phyloP scores from a whole-genome alignment of 37 sponge, comb jelly and placozoan genomes.

The Mnemiopsis leidyi region DNA sequence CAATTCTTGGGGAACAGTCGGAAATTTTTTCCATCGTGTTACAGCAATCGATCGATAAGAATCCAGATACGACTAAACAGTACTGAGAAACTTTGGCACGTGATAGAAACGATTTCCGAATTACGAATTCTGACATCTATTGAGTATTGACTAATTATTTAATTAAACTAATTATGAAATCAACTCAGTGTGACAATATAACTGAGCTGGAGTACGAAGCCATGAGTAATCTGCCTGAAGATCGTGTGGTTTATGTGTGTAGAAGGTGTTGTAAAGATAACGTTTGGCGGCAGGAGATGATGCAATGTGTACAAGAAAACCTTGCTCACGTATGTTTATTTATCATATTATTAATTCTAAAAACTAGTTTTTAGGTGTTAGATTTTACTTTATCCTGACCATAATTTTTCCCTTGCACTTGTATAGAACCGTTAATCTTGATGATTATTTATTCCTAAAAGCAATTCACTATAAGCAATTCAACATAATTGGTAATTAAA shows the following conservation, averaged over 20 bases:
- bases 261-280: slow-evolving; percentile 45
- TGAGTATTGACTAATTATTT: not conserved
- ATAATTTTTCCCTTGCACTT: too few species aligned
- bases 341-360: not conserved
- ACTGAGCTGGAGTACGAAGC: slow-evolving; percentile 71
- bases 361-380: too few species aligned
- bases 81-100: not conserved
- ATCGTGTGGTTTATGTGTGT: slow-evolving; percentile 72
- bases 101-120: too few species aligned
- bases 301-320: not conserved
- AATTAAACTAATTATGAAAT: not conserved
- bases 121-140: too few species aligned
- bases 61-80: too few species aligned
- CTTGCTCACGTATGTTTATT: not conserved
- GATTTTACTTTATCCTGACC: too few species aligned
- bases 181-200: not conserved
- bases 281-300: slow-evolving; percentile 2
- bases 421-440: not conserved
- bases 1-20: too few species aligned
- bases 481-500: too few species aligned
- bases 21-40: too few species aligned
- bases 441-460: too few species aligned
- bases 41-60: too few species aligned
- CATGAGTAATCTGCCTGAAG: slow-evolving; percentile 77
- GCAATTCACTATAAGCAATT: too few species aligned